A percentile compares a stretch with the other conserved stretches of the same genome.
Evolutionary conservation across 2,888 invertebrate genomes (phyloP).

Genomic region (Sphinx pinastri): DNA sequence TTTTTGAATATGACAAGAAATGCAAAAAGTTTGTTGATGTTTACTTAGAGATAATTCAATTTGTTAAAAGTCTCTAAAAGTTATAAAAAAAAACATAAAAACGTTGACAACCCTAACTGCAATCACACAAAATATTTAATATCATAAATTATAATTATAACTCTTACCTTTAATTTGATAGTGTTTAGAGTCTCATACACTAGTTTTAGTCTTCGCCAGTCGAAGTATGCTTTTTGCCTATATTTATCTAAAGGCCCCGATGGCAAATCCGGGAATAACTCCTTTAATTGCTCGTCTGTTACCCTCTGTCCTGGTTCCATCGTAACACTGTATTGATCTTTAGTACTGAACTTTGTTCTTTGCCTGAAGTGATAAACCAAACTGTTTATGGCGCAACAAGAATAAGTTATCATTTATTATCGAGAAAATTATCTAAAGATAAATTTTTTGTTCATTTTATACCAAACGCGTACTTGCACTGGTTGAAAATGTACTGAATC

Average conservation of each 20-base stretch:
- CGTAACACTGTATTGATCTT: constrained; percentile 31
- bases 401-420: constrained; percentile 17
- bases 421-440: constrained; percentile 7
- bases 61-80: no score
- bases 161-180: constrained; percentile 69
- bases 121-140: neutral
- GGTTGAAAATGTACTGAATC: neutral
- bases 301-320: constrained; percentile 41
- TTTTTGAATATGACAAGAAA: no score
- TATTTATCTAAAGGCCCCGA: constrained; percentile 86
- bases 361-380: constrained; percentile 15
- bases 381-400: neutral
- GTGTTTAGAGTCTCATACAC: constrained; percentile 63
- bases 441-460: neutral
- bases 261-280: constrained; percentile 84
- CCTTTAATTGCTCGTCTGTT: constrained; percentile 61
- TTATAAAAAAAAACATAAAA: no score
- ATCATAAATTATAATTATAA: neutral
- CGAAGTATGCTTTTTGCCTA: constrained; percentile 86
- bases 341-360: constrained; percentile 19
- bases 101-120: no score
- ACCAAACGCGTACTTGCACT: neutral
- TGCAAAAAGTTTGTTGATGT: no score
- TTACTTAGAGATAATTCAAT: no score
- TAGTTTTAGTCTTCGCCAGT: constrained; percentile 86